Base-by-base conservation (phyloP, 2,797 vertebrate genomes). In the Coregonus sp. region DNA sequence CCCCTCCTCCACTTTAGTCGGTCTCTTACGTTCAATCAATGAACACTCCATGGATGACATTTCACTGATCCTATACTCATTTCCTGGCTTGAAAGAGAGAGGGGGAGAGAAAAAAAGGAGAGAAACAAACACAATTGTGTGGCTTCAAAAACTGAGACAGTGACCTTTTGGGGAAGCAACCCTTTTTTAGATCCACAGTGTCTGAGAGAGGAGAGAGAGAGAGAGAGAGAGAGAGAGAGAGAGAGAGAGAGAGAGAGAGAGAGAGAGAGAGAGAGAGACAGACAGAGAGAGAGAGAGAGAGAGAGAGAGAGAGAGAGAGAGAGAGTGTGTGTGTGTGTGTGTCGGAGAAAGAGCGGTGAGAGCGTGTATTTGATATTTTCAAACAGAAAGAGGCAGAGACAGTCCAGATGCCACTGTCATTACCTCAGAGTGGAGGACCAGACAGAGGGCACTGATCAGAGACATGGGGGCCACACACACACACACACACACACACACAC, bases 1-100 rank as follows among this genome's bases (percentile, higher is more conserved):
- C 61, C n/a, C 75, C 20, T 79, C 73, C 80, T 71, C 72, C 92
- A 86, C 73, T 80, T 69, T 73, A 81, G 84, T 84, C 77, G 78
- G 82, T 80, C 85, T 84, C 82, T n/a, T 51, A 73, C 75, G 79
- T 66, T 59, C 80, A 86, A 81, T 92, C 86, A 86, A 89, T 90
- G 87, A 86, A 78, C 79, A 79, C 83, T 86, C 80, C 85, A 81
- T 84, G 82, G 79, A 69, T 94, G 91, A 92, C 90, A 91, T 92
- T 92, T 91, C 70, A 76, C 84, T 31, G 73, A 59, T 82, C 73
- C 73, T 75, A 85, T 88, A 76, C 83, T 89, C 81, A 86, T 85
- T 90, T 54, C 77, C 72, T 59, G 78, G 81, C 81, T 85, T 88
- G 82, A 89, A 90, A 87, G 86, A 80, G 18, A 77, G 81, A 83